phyloP scores from a whole-genome alignment of 2,797 vertebrate genomes.

The Enteromius mattozi region DNA sequence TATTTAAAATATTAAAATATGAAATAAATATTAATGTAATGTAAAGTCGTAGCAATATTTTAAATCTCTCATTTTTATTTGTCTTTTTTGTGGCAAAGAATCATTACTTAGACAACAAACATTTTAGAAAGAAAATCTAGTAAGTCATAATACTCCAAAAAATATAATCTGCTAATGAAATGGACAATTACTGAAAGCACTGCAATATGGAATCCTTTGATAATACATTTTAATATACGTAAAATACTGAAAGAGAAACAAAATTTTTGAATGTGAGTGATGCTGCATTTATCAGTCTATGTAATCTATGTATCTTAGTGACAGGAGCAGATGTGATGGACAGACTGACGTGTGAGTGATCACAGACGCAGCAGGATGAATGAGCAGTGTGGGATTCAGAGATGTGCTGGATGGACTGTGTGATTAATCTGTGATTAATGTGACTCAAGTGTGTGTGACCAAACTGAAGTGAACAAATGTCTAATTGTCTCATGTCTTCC shows the following conservation, averaged over 20 bases:
- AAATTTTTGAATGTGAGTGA: neutral
- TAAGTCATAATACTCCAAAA: no score
- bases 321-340: neutral
- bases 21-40: neutral
- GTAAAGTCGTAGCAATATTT: neutral
- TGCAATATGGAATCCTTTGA: neutral
- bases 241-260: neutral
- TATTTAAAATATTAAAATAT: neutral
- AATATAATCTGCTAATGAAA: neutral
- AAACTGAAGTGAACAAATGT: neutral
- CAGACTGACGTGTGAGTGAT: neutral
- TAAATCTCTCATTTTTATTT: neutral
- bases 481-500: neutral
- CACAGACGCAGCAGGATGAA: neutral
- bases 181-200: neutral
- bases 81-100: neutral
- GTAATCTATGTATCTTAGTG: neutral
- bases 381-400: neutral
- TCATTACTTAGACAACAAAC: neutral
- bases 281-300: neutral
- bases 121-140: neutral
- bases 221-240: neutral
- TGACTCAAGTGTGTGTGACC: neutral
- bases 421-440: neutral
- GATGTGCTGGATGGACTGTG: neutral